These are phyloP conservation scores for Aldrovandia affinis DNA, from an alignment of 2,797 vertebrate species.

Conservation along the genomic window DNA sequence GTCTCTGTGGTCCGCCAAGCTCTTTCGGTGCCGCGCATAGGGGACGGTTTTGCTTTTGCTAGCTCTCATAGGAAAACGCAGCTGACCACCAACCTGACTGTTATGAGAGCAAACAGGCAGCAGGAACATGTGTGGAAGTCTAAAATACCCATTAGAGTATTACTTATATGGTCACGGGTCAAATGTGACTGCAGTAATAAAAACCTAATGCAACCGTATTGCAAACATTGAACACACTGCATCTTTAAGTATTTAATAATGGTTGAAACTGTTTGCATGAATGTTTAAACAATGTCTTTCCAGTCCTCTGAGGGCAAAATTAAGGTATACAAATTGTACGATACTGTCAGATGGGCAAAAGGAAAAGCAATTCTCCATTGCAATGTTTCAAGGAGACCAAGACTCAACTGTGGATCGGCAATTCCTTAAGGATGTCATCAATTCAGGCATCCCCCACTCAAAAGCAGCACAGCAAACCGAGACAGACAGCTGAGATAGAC, in stretches of 20 bases:
- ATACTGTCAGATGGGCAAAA: not conserved
- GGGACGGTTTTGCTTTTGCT: not conserved
- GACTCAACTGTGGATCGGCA: constrained; percentile 16
- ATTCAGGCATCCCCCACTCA: constrained; percentile 9
- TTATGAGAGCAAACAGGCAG: constrained; percentile 4
- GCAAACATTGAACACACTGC: not conserved
- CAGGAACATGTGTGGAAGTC: not conserved
- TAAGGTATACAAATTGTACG: not conserved
- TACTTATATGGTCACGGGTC: not conserved
- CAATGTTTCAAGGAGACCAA: not conserved
- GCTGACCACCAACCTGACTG: not conserved
- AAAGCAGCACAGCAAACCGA: constrained; percentile 9
- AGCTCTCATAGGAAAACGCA: not conserved
- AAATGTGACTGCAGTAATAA: not conserved
- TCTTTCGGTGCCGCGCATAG: not conserved
- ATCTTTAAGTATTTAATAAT: not conserved
- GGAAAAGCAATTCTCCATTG: not conserved
- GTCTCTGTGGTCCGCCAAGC: not conserved
- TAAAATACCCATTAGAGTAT: not conserved
- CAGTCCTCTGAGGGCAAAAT: not conserved
- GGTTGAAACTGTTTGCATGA: constrained; percentile 9
- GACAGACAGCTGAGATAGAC: constrained; percentile 17
- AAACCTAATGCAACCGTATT: not conserved
- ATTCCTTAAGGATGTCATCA: constrained; percentile 25
- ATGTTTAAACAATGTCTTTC: not conserved